Conservation (phyloP, 1,140 invertebrate genomes). For the Rhopalosiphum maidis region DNA sequence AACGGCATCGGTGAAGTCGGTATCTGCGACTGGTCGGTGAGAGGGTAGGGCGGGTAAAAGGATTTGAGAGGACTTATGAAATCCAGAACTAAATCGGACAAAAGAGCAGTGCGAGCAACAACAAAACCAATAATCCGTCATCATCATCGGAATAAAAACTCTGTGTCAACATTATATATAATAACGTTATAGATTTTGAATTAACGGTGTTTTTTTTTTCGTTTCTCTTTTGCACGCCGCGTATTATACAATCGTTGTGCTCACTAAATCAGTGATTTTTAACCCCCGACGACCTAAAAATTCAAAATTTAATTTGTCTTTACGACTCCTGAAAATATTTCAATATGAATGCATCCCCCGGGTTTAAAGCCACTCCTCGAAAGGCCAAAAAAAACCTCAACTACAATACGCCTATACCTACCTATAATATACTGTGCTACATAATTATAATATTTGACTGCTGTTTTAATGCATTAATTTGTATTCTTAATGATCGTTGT, state of each 20-base stretch:
- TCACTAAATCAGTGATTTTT: not conserved
- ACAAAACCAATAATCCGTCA: not conserved
- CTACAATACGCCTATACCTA: too few species aligned
- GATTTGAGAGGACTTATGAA: not conserved
- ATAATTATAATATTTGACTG: too few species aligned
- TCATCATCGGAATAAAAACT: not conserved
- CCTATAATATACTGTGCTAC: too few species aligned
- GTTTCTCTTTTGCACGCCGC: not conserved
- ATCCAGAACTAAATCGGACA: not conserved
- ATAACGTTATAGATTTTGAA: not conserved
- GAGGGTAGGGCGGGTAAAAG: not conserved
- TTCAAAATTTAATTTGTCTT: not conserved
- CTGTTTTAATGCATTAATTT: not conserved
- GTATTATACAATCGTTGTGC: not conserved
- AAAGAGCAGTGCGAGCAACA: not conserved
- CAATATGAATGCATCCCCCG: too few species aligned
- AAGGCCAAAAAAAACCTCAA: too few species aligned
- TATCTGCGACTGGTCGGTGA: too few species aligned
- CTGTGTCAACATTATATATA: not conserved
- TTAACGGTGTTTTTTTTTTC: not conserved
- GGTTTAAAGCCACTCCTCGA: not conserved
- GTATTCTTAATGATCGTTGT: not conserved
- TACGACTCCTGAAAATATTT: not conserved
- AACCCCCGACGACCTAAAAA: not conserved
- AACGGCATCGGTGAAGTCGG: not conserved